Evolutionary conservation across 1,140 invertebrate genomes (phyloP).

Genomic region (Eulimnadia texana): DNA sequence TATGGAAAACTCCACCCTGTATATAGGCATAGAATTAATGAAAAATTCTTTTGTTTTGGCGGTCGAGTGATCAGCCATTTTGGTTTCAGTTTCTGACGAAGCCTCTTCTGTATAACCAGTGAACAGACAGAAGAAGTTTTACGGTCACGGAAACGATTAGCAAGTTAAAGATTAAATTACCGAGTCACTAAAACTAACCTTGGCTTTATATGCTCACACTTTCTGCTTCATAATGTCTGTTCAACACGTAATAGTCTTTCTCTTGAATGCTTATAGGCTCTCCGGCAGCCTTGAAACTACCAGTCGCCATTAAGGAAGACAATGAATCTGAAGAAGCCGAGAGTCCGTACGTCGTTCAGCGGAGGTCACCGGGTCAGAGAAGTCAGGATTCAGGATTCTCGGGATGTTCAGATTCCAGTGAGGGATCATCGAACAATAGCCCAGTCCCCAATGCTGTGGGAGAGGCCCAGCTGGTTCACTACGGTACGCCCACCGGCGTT

Average conservation of each 20-base stretch:
- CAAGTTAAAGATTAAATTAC: too few relatives aligned
- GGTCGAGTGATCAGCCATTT: too few relatives aligned
- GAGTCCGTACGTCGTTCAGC: conserved; percentile 2
- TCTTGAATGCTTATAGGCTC: background rate
- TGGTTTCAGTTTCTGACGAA: too few relatives aligned
- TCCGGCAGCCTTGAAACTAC: conserved; percentile 6
- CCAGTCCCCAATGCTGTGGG: background rate
- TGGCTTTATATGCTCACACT: background rate
- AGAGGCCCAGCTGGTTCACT: background rate
- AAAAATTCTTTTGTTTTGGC: too few relatives aligned
- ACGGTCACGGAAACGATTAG: too few relatives aligned
- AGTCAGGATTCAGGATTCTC: conserved; percentile 15
- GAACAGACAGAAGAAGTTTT: too few relatives aligned
- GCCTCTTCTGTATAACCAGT: too few relatives aligned
- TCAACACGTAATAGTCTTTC: background rate
- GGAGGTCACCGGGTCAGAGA: conserved; percentile 12
- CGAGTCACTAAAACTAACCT: background rate
- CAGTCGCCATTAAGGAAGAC: background rate
- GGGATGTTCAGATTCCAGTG: conserved; percentile 15
- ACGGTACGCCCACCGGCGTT: background rate
- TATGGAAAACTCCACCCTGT: too few relatives aligned
- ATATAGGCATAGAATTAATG: too few relatives aligned
- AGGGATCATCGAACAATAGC: conserved; percentile 2
- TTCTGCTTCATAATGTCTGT: too few relatives aligned
- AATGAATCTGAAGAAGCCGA: background rate